These are phyloP conservation scores for Pangasius mekongensis DNA, from an alignment of 2,797 vertebrate species.

Conservation along the genomic window DNA sequence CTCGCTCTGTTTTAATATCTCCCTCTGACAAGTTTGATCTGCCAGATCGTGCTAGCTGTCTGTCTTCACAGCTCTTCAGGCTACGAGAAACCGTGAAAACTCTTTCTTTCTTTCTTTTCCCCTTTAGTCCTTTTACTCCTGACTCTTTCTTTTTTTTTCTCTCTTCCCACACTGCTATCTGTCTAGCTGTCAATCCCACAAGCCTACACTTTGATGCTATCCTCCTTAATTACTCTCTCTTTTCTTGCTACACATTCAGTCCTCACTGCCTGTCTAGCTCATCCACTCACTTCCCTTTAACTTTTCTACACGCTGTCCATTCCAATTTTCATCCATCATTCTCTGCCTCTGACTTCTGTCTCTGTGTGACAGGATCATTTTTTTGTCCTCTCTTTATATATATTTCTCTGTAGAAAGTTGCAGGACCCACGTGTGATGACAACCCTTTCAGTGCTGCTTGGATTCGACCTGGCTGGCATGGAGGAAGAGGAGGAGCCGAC, in stretches of 20 bases:
- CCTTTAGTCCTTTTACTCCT: not conserved
- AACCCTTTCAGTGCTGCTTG: conserved; percentile 90
- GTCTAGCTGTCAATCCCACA: conserved; percentile 2
- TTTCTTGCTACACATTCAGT: not conserved
- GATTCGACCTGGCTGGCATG: conserved; percentile 85
- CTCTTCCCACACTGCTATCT: not conserved
- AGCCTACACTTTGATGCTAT: not conserved
- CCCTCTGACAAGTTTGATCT: not conserved
- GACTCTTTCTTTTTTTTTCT: not conserved
- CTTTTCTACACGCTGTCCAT: not conserved
- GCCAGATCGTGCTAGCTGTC: not conserved
- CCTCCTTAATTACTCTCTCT: not conserved
- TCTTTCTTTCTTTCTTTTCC: not conserved
- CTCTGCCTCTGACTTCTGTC: not conserved
- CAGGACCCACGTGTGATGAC: conserved; percentile 93
- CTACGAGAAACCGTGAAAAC: not conserved
- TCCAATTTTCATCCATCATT: not conserved
- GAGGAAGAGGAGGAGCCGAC: conserved; percentile 87
- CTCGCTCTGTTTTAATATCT: not conserved
- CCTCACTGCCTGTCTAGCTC: not conserved
- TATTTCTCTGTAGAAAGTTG: conserved; percentile 76
- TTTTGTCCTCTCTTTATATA: not conserved
- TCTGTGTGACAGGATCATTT: not conserved
- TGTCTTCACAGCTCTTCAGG: not conserved
- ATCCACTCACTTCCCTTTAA: not conserved